A percentile compares a stretch with the other conserved stretches of the same genome.
phyloP scores from a whole-genome alignment of 2,888 invertebrate genomes.

The Torymus aiolomorphi region DNA sequence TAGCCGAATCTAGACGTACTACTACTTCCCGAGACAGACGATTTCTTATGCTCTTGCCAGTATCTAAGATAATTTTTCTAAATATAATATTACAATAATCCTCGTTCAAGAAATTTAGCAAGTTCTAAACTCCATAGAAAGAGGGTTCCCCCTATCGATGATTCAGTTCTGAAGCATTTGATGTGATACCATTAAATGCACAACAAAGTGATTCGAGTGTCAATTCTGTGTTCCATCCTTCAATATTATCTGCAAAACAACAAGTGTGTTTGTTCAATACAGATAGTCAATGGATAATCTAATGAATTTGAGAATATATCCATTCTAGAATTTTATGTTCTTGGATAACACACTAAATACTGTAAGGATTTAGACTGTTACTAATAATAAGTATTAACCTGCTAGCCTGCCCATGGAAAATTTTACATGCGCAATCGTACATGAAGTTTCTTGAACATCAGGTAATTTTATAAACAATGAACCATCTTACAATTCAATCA shows the following conservation, averaged over 20 bases:
- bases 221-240: slow-evolving; percentile 84
- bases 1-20: slow-evolving; percentile 81
- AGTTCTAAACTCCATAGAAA: slow-evolving; percentile 86
- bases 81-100: slow-evolving; percentile 64
- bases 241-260: slow-evolving; percentile 63
- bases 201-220: slow-evolving; percentile 86
- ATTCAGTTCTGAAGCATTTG: slow-evolving; percentile 78
- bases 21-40: slow-evolving; percentile 24
- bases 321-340: too few species aligned
- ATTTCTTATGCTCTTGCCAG: slow-evolving; percentile 66
- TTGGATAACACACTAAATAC: background rate
- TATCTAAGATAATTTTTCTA: slow-evolving; percentile 62
- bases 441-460: slow-evolving; percentile 74
- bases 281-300: too few species aligned
- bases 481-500: slow-evolving; percentile 72
- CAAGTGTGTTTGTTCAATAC: background rate
- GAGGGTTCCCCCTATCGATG: slow-evolving; percentile 85
- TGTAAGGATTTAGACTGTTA: slow-evolving; percentile 1
- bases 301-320: too few species aligned
- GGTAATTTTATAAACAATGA: slow-evolving; percentile 70
- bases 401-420: slow-evolving; percentile 77
- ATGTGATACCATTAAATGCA: slow-evolving; percentile 80
- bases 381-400: slow-evolving; percentile 61
- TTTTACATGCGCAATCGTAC: slow-evolving; percentile 80
- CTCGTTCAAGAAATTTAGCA: slow-evolving; percentile 82